Base-by-base conservation (phyloP, 2,113 vertebrate genomes). In the Psammodynastes pulverulentus region DNA sequence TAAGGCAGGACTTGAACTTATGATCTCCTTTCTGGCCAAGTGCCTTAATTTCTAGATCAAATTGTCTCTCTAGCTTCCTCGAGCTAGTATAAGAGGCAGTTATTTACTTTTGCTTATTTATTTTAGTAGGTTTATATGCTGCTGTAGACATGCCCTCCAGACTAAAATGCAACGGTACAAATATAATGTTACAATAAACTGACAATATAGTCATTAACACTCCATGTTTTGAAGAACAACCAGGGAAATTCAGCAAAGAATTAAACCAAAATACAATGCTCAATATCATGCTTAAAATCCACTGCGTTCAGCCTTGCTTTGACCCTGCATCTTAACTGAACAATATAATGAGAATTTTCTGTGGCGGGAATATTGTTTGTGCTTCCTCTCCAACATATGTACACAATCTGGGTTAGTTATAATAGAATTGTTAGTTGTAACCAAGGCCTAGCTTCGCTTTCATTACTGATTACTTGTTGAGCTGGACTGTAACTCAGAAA, bases 401-500 rank as follows among this genome's bases (percentile, higher is more conserved):
- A 10, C 19, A 48, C 53, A 79, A 9, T 24, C 58, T 39, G 43
- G 51, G 21, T 53, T 49, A 23, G 21, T 39, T 89, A 39, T 89
- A 24, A 56, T 58, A 24, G 39, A 51, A 46, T 84, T 92, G 91
- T 92, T 92, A 89, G 52, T n/a, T 62, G 91, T 92, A 85, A 92
- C 91, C n/a, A 92, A 85, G 91, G 91, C 43, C 45, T 89, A 26
- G 52, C 72, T 34, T 72, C 58, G 52, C 91, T 85, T 92, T 89
- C 43, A 49, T 45, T 85, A 72, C 24, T 84, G 52, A 52, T 49
- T 89, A 39, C 56, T 48, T 89, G 87, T 84, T 92, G 45, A 26
- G 9, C 34, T 53, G 34, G 67, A 45, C 67, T 34, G 91, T 92
- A 89, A 48, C 91, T 54, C 87, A 92, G 91, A 85, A 85, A 89